Evolutionary conservation across 2,113 vertebrate genomes (phyloP), one percentile per base, ranked within the genome.

Genomic region (Gymnocephalus cernua): DNA sequence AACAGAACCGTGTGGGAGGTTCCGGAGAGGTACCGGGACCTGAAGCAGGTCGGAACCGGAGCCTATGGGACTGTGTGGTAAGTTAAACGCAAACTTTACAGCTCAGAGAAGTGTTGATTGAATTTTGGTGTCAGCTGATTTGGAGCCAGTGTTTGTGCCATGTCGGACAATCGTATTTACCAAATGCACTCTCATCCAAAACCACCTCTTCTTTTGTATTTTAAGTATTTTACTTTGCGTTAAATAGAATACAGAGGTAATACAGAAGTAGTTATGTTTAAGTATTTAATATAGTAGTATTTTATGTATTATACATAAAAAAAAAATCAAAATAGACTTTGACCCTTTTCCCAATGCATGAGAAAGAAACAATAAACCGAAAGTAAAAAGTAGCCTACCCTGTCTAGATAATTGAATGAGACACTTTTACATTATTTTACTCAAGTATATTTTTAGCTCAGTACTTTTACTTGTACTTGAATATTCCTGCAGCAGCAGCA

Each of bases 61-160:
- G 97, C 97, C 1, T 99, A 99, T 21, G 97, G 97, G 57, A 96
- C 96, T 1, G 97, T 98, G 63, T 97, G 97, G 97, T 99, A 85
- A 96, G 97, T 78, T 1, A 9, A 56, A 44, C 11, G 15, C 4
- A 4, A 1, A 19, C 8, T 6, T 25, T n/a, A 16, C 12, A 13
- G 32, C 44, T 44, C 1, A 4, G 18, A 54, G 21, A 18, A 16
- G 12, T 16, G 6, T 2, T 10, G 11, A 32, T 15, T 6, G 2
- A 0, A 27, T 27, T 2, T 38, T 10, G 35, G 14, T n/a, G n/a
- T n/a, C 47, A 73, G 67, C 69, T 58, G 74, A 29, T 58, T 19
- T 19, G 23, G 11, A 27, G 29, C 0, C 32, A 7, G 41, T 1
- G 21, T 63, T n/a, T 16, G 7, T 32, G 16, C 15, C 0, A 16